A percentile compares a stretch with the other conserved stretches of the same genome.
These are phyloP conservation scores for Lutjanus campechanus DNA, from an alignment of 2,797 vertebrate genomes.

Conservation along the genomic window DNA sequence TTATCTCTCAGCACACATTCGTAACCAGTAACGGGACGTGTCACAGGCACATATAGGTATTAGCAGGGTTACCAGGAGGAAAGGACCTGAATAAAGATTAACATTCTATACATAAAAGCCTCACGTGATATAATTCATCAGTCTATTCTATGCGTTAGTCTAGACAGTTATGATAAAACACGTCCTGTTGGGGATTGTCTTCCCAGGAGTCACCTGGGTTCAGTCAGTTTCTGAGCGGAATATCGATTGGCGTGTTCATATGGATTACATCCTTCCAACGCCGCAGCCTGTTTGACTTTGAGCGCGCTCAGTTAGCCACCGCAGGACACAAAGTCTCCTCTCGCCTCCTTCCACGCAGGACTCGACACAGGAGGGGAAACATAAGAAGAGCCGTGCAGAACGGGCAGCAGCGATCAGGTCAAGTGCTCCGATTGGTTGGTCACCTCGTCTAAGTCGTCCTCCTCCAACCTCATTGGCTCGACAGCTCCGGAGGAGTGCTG, in stretches of 20 bases:
- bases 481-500: conserved; percentile 76
- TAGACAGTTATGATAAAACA: conserved; percentile 43
- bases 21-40: conserved; percentile 47
- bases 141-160: conserved; percentile 49
- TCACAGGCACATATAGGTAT: conserved; percentile 80
- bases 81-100: conserved; percentile 71
- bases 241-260: conserved; percentile 17
- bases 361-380: conserved; percentile 54
- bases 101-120: conserved; percentile 62
- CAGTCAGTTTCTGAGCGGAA: conserved; percentile 38
- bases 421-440: conserved; percentile 72
- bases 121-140: conserved; percentile 48
- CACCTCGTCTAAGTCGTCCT: conserved; percentile 62
- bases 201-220: conserved; percentile 37
- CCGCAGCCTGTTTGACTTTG: conserved; percentile 33
- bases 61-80: conserved; percentile 60
- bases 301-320: conserved; percentile 18
- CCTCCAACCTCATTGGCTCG: conserved; percentile 75
- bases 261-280: conserved; percentile 33
- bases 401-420: conserved; percentile 69
- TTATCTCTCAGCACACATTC: conserved; percentile 29
- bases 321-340: conserved; percentile 28
- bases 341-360: conserved; percentile 42
- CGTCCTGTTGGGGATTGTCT: conserved; percentile 46
- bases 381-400: conserved; percentile 5